Evolutionary conservation across 1,140 invertebrate genomes (phyloP).

Genomic region (Magallana angulata): DNA sequence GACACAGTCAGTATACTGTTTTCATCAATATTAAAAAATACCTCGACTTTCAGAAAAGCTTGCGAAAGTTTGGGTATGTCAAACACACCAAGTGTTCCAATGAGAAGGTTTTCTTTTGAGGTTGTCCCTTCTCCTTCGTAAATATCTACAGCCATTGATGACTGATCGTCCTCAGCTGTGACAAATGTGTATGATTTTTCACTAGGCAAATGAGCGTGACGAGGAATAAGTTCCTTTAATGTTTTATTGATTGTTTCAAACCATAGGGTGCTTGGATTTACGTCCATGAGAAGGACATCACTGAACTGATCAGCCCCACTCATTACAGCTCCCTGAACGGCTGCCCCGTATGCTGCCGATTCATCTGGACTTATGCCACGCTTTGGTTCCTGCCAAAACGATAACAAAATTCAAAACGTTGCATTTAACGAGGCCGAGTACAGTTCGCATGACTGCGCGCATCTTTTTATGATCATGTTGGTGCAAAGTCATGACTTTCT

Average conservation of each 20-base stretch:
- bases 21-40: slow-evolving; percentile 99
- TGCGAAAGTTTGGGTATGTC: slow-evolving; percentile 98
- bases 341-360: slow-evolving; percentile 92
- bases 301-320: slow-evolving; percentile 89
- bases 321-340: slow-evolving; percentile 94
- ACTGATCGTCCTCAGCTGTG: too few relatives aligned
- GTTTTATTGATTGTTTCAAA: slow-evolving; percentile 99
- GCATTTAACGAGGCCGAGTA: too few relatives aligned
- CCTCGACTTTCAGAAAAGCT: slow-evolving; percentile 99
- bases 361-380: slow-evolving; percentile 98
- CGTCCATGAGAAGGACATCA: slow-evolving; percentile 94
- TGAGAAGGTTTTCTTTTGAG: slow-evolving; percentile 98
- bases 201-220: slow-evolving; percentile 99
- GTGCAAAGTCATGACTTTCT: too few relatives aligned
- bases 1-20: slow-evolving; percentile 96
- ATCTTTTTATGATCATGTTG: too few relatives aligned
- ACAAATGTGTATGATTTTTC: slow-evolving; percentile 99
- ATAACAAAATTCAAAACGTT: too few relatives aligned
- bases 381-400: slow-evolving; percentile 88
- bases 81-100: slow-evolving; percentile 98
- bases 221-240: slow-evolving; percentile 98
- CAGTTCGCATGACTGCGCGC: too few relatives aligned
- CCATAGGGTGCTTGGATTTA: slow-evolving; percentile 98
- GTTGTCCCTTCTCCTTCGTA: slow-evolving; percentile 98
- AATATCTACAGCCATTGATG: slow-evolving; percentile 97